Evolutionary conservation across 2,797 vertebrate genomes (phyloP).

Genomic region (Calcarius lapponicus): DNA sequence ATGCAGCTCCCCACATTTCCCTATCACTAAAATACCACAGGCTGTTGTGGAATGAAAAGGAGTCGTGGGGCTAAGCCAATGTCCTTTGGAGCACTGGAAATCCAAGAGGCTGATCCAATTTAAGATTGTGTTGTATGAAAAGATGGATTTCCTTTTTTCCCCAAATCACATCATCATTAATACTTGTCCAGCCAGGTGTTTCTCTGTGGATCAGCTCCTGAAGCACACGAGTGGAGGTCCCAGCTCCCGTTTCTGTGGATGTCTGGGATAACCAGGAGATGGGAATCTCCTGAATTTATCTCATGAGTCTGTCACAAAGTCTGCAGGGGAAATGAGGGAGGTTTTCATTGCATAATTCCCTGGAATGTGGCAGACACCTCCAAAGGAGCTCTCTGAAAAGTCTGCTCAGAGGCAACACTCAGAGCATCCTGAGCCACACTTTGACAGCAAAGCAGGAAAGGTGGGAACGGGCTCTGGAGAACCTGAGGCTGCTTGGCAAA

Average conservation of each 20-base stretch:
- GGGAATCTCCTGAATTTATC: not conserved
- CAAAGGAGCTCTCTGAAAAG: not conserved
- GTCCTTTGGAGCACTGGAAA: conserved; percentile 21
- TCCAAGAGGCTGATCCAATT: not conserved
- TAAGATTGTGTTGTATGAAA: not conserved
- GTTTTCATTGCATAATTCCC: not conserved
- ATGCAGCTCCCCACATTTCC: not conserved
- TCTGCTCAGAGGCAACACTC: not conserved
- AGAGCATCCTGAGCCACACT: not conserved
- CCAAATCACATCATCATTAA: not conserved
- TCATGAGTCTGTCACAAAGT: not conserved
- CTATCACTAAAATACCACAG: conserved; percentile 25
- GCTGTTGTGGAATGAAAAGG: conserved; percentile 19
- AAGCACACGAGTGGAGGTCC: not conserved
- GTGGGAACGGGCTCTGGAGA: not conserved
- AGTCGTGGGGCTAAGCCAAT: not conserved
- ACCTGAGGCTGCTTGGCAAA: not conserved
- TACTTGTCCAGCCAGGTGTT: not conserved
- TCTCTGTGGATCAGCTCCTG: not conserved
- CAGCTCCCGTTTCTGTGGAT: not conserved
- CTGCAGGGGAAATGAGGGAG: not conserved
- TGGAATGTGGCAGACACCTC: not conserved
- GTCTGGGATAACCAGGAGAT: not conserved
- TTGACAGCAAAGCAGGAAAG: not conserved
- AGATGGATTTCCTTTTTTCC: not conserved